Evolutionary conservation across 1,140 invertebrate genomes (phyloP).

Genomic region (Heliconius hewitsoni): DNA sequence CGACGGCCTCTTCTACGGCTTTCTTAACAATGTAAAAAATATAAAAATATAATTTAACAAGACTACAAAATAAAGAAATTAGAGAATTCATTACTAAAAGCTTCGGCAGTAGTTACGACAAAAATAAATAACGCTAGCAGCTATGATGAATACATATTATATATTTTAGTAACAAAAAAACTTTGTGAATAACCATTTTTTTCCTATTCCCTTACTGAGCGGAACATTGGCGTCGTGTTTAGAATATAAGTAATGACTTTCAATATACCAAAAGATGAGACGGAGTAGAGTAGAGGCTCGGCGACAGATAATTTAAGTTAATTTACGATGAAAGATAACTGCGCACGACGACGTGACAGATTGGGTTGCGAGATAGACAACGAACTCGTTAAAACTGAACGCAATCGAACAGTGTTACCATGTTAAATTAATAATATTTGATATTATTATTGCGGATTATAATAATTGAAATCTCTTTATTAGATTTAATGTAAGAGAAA

Average conservation of each 20-base stretch:
- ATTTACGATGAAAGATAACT: conserved; percentile 67
- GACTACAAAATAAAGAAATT: neutral
- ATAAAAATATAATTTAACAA: neutral
- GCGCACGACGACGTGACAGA: conserved; percentile 45
- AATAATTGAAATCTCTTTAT: neutral
- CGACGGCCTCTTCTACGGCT: no score
- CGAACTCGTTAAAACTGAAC: conserved; percentile 51
- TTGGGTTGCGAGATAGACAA: conserved; percentile 44
- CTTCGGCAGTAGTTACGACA: neutral
- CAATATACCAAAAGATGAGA: conserved; percentile 42
- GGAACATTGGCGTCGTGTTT: conserved; percentile 44
- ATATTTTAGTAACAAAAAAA: conserved; percentile 3
- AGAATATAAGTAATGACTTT: conserved; percentile 45
- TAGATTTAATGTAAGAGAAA: no score
- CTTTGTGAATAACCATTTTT: conserved; percentile 31
- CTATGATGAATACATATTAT: neutral
- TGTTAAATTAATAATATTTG: conserved; percentile 48
- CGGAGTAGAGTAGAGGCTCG: conserved; percentile 23
- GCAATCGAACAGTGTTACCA: conserved; percentile 44
- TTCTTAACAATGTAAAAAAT: neutral
- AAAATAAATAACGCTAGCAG: neutral
- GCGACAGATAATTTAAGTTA: conserved; percentile 60
- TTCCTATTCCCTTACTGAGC: conserved; percentile 18
- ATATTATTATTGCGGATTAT: neutral
- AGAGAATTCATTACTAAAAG: neutral